Evolutionary conservation across 2,113 vertebrate species (phyloP).

Genomic region (Clarias magur): DNA sequence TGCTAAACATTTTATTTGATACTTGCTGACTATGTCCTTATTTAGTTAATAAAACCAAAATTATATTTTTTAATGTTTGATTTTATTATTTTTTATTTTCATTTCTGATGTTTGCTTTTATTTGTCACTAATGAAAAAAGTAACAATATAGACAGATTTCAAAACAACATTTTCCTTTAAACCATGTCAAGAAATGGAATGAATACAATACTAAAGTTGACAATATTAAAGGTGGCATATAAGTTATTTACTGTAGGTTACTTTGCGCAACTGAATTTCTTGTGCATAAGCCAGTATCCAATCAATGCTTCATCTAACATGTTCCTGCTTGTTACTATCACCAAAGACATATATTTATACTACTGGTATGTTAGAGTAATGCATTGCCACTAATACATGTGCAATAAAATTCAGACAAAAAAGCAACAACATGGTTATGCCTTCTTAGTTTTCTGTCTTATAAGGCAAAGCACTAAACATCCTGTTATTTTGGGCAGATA

Average conservation of each 20-base stretch:
- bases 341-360: background rate
- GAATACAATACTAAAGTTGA: slow-evolving; percentile 59
- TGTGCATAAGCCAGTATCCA: background rate
- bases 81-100: too few species aligned
- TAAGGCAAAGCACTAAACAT: slow-evolving; percentile 7
- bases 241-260: background rate
- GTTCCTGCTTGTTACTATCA: background rate
- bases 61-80: background rate
- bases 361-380: background rate
- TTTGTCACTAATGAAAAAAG: background rate
- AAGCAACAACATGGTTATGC: background rate
- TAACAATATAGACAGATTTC: background rate
- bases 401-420: background rate
- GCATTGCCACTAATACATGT: background rate
- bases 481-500: slow-evolving; percentile 40
- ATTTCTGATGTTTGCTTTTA: background rate
- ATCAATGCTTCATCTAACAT: background rate
- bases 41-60: background rate
- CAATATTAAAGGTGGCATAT: background rate
- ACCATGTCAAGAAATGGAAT: slow-evolving; percentile 43
- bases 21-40: background rate
- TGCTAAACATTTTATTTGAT: background rate
- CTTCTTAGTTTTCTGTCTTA: background rate
- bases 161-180: slow-evolving; percentile 6
- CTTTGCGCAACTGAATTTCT: background rate